Evolutionary conservation across 2,888 invertebrate species (phyloP).

Genomic region (Lomographa bimaculata): DNA sequence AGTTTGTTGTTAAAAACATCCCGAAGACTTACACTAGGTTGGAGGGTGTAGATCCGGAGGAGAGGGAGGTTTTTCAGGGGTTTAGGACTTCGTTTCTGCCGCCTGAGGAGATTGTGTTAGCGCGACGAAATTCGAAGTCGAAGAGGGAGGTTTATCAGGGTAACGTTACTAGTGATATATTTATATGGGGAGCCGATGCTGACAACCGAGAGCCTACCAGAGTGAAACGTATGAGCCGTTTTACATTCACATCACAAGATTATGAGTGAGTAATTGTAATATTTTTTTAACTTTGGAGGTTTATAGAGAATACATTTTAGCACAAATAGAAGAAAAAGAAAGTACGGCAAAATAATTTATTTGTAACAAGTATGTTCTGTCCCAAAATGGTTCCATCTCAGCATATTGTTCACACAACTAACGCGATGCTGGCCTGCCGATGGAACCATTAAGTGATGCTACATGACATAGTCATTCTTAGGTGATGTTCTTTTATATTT

Average conservation of each 20-base stretch:
- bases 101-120: slow-evolving; percentile 73
- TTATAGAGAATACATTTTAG: too few relatives aligned
- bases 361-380: too few relatives aligned
- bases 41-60: slow-evolving; percentile 77
- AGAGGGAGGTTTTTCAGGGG: slow-evolving; percentile 84
- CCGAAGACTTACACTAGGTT: slow-evolving; percentile 63
- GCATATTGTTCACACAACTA: too few relatives aligned
- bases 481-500: too few relatives aligned
- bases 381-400: too few relatives aligned
- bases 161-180: slow-evolving; percentile 57
- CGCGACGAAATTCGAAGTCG: slow-evolving; percentile 42
- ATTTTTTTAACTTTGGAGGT: neutral
- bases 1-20: slow-evolving; percentile 61
- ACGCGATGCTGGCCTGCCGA: too few relatives aligned
- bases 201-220: slow-evolving; percentile 49
- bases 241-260: slow-evolving; percentile 52
- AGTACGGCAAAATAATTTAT: too few relatives aligned
- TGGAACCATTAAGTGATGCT: too few relatives aligned
- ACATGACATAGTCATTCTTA: too few relatives aligned
- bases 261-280: slow-evolving; percentile 54
- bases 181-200: slow-evolving; percentile 53
- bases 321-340: too few relatives aligned
- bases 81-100: slow-evolving; percentile 86
- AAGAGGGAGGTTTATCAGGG: slow-evolving; percentile 48
- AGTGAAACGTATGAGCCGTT: slow-evolving; percentile 64